These are phyloP conservation scores for Pyrgus malvae DNA, from an alignment of 2,888 invertebrate genomes.

Conservation along the genomic window DNA sequence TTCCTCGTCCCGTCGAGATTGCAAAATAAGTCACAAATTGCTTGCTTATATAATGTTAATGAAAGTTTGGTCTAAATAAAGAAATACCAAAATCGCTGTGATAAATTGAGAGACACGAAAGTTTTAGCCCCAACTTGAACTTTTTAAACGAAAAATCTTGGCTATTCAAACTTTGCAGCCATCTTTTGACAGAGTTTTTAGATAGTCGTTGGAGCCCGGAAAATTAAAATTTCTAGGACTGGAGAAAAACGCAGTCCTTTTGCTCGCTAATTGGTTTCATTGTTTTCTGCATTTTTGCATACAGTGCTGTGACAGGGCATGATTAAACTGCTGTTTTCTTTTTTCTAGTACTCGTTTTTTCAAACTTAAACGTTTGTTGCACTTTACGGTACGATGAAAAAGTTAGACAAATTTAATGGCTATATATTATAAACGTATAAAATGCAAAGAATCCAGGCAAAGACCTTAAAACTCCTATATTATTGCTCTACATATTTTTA, in stretches of 20 bases:
- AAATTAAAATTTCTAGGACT: slow-evolving; percentile 26
- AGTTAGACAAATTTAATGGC: too few species aligned
- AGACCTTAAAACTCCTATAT: too few species aligned
- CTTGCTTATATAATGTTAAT: too few species aligned
- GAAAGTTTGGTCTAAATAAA: too few species aligned
- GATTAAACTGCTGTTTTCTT: slow-evolving; percentile 8
- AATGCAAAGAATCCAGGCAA: too few species aligned
- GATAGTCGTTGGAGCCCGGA: slow-evolving; percentile 20
- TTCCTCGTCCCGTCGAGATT: too few species aligned
- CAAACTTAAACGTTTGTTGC: too few species aligned
- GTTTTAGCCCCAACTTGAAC: not conserved
- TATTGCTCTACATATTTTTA: too few species aligned
- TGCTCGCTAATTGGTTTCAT: slow-evolving; percentile 24
- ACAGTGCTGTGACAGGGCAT: slow-evolving; percentile 3
- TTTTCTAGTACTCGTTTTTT: too few species aligned
- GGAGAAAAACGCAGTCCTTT: slow-evolving; percentile 20
- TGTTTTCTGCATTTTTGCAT: slow-evolving; percentile 14
- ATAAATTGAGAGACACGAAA: not conserved
- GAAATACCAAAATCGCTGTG: not conserved
- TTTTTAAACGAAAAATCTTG: slow-evolving; percentile 21
- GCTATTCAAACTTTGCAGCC: slow-evolving; percentile 17
- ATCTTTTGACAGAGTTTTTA: slow-evolving; percentile 20
- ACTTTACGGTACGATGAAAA: too few species aligned
- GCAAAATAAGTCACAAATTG: too few species aligned
- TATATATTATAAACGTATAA: too few species aligned